Evolutionary conservation across 2,888 invertebrate genomes (phyloP).

Genomic region (Coelinius sp.): DNA sequence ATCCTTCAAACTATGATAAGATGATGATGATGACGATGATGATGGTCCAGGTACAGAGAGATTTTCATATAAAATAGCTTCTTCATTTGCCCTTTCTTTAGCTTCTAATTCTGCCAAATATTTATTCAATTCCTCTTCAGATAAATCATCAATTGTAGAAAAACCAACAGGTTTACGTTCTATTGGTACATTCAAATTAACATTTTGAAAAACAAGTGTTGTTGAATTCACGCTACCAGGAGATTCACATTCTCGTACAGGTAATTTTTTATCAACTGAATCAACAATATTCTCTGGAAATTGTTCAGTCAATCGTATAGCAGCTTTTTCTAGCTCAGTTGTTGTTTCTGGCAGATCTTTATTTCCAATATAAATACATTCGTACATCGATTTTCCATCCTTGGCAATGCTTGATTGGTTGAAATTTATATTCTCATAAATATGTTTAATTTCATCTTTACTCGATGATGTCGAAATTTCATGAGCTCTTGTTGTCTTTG

Average conservation of each 20-base stretch:
- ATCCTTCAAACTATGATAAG: slow-evolving; percentile 20
- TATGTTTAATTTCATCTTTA: slow-evolving; percentile 47
- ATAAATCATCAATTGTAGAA: slow-evolving; percentile 63
- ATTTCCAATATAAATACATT: slow-evolving; percentile 55
- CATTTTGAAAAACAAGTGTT: slow-evolving; percentile 41
- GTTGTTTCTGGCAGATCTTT: slow-evolving; percentile 51
- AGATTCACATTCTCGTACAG: slow-evolving; percentile 18
- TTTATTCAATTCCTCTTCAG: slow-evolving; percentile 68
- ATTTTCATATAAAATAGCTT: slow-evolving; percentile 45
- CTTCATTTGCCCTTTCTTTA: slow-evolving; percentile 60
- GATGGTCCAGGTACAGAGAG: slow-evolving; percentile 40
- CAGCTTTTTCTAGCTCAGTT: slow-evolving; percentile 52
- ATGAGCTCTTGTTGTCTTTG: slow-evolving; percentile 37
- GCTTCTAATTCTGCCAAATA: slow-evolving; percentile 70
- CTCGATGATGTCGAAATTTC: slow-evolving; percentile 31
- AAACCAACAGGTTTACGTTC: slow-evolving; percentile 58
- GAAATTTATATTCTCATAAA: slow-evolving; percentile 58
- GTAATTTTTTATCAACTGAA: slow-evolving; percentile 34
- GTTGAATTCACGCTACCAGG: slow-evolving; percentile 1
- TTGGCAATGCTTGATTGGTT: slow-evolving; percentile 35
- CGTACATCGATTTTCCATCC: slow-evolving; percentile 50
- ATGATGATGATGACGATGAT: slow-evolving; percentile 25
- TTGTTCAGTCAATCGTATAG: slow-evolving; percentile 54
- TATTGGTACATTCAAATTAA: slow-evolving; percentile 12
- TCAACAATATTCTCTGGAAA: slow-evolving; percentile 34